Evolutionary conservation across 2,888 invertebrate genomes (phyloP), one percentile per base, ranked within the genome.

Genomic region (Mayetiola destructor): DNA sequence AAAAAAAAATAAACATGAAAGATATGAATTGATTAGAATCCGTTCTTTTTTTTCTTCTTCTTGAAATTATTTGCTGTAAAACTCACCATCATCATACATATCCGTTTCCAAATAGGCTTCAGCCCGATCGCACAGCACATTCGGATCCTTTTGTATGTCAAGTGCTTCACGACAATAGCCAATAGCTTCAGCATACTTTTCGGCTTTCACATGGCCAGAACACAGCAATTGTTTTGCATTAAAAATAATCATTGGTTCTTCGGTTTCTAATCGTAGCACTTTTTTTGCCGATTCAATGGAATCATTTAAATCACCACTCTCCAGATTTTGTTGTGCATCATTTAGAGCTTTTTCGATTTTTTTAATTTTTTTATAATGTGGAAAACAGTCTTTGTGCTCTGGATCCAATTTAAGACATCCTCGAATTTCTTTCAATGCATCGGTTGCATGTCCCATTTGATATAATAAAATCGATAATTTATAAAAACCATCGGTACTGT

Each of bases 341-440:
- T 73, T 69, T 58, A 91, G 69, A 59, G 83, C 75, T 68, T 92
- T 93, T 62, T 88, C 90, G 14, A 99, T 79, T 69, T 95, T 94
- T 69, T 94, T 94, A 32, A 97, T 77, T 69, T 88, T 90, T 71
- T 97, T 99, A 76, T 99, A 99, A 66, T 94, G 85, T 20, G 88
- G 84, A 73, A 94, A 94, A 72, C 97, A 99, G 64, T 85, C 79
- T 73, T 93, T 92, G 74, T 99, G 95, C 65, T 99, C 99, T 0
- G 96, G 96, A 72, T 99, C 97, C 40, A 96, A 75, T 69, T 90
- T 94, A 18, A 99, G 77, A 70, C 99, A 99, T 71, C 99, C 96
- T 20, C 99, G 83, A 61, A 99, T 85, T 73, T 96, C 92, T 73
- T 84, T 88, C 36, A 99, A 76, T 1, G 94, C 81, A 64, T 93